A percentile compares a stretch with the other conserved stretches of the same genome.
These are phyloP conservation scores for Calvadosia cruxmelitensis DNA, from an alignment of 30 jellyfish, hydroid and myxozoan genomes.

Conservation along the genomic window DNA sequence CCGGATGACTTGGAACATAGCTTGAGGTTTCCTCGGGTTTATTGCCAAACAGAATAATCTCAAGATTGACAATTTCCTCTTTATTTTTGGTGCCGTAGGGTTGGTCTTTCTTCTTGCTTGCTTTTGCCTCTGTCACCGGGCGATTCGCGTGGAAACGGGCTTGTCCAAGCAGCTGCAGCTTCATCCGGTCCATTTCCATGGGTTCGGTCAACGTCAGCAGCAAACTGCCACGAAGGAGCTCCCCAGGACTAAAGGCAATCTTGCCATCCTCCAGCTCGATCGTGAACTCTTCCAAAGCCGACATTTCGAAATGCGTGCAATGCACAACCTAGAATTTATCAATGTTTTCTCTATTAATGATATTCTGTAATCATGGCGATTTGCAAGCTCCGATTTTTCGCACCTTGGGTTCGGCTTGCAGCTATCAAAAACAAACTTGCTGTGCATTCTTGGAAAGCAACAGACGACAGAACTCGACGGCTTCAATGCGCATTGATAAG, in stretches of 20 bases:
- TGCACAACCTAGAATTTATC: too few species aligned
- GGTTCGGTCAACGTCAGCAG: constrained; percentile 42
- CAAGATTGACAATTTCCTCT: constrained; percentile 44
- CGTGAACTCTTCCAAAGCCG: constrained; percentile 28
- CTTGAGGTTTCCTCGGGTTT: constrained; percentile 28
- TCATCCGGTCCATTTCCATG: constrained; percentile 51
- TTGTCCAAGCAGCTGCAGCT: constrained; percentile 61
- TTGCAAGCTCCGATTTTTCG: too few species aligned
- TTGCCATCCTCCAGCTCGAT: constrained; percentile 38
- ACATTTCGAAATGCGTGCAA: background rate
- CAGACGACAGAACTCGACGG: too few species aligned
- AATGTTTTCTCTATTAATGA: too few species aligned
- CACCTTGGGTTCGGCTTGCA: too few species aligned
- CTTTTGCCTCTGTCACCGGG: constrained; percentile 18
- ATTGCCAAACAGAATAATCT: constrained; percentile 52
- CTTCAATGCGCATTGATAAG: too few species aligned
- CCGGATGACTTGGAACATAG: constrained; percentile 46
- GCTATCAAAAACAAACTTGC: too few species aligned
- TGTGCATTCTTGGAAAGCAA: too few species aligned
- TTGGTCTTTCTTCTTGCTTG: background rate
- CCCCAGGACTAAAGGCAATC: constrained; percentile 77
- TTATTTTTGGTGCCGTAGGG: constrained; percentile 11
- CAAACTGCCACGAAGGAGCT: constrained; percentile 56
- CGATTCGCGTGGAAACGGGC: constrained; percentile 42
- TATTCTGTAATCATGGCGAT: too few species aligned